Percentiles rank a stretch among this genome's conserved stretches.
Conservation (phyloP, 2,888 invertebrate genomes). For the Pterostichus madidus region DNA sequence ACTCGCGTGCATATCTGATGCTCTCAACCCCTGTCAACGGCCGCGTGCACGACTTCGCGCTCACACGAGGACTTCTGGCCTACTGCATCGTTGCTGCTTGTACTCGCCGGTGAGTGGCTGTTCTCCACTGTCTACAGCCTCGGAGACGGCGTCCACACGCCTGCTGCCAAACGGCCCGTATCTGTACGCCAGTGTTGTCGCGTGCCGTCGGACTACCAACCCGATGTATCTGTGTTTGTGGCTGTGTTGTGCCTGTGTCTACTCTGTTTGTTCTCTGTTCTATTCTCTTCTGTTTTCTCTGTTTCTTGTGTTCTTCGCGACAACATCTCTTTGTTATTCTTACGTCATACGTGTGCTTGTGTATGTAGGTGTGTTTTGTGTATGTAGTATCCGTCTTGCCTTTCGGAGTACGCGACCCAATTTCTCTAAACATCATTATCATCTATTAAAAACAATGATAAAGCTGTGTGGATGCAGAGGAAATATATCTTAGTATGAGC, state of each 20-base stretch:
- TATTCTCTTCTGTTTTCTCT: constrained; percentile 24
- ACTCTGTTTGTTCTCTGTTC: constrained; percentile 16
- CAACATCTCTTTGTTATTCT: constrained; percentile 27
- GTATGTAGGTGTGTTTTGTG: constrained; percentile 38
- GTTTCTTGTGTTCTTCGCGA: constrained; percentile 22
- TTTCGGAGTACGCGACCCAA: constrained; percentile 22
- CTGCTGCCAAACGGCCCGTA: constrained; percentile 32
- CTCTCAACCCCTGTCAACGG: constrained; percentile 51
- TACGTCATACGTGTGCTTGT: constrained; percentile 4
- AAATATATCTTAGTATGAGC: not conserved
- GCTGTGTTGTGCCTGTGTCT: not conserved
- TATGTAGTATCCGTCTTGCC: not conserved
- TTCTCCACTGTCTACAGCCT: not conserved
- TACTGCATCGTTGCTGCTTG: not conserved
- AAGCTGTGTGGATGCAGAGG: not conserved
- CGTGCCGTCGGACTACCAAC: constrained; percentile 18
- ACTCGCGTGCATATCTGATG: constrained; percentile 55
- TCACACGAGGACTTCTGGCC: constrained; percentile 6
- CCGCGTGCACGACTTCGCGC: constrained; percentile 27
- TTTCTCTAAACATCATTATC: constrained; percentile 23
- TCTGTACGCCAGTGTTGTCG: constrained; percentile 6
- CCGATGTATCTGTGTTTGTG: constrained; percentile 1
- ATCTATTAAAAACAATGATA: not conserved
- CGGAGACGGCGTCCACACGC: not conserved
- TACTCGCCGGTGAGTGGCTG: not conserved